phyloP scores from a whole-genome alignment of 2,797 vertebrate species.

The Sebastes variabilis region DNA sequence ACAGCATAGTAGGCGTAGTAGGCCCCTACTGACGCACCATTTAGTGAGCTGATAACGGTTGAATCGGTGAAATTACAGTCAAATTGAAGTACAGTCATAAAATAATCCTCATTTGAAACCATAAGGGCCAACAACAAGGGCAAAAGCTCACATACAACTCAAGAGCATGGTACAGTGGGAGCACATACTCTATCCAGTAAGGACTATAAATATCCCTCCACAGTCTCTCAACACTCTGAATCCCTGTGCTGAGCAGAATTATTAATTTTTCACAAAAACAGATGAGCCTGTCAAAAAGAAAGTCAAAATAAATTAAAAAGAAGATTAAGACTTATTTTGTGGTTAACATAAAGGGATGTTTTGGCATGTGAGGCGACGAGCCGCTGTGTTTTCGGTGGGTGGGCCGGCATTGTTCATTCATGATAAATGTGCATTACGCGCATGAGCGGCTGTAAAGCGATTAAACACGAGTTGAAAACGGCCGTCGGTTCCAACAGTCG shows the following conservation, averaged over 20 bases:
- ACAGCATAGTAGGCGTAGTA: background rate
- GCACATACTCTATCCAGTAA: background rate
- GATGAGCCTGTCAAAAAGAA: background rate
- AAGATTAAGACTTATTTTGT: background rate
- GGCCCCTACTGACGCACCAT: background rate
- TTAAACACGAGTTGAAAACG: conserved; percentile 59
- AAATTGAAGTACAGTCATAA: background rate
- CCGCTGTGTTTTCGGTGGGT: conserved; percentile 41
- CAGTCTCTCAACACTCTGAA: background rate
- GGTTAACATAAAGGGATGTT: conserved; percentile 57
- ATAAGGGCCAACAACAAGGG: background rate
- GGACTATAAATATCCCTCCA: background rate
- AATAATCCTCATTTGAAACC: background rate
- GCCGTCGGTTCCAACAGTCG: conserved; percentile 28
- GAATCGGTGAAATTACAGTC: background rate
- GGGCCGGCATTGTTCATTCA: conserved; percentile 67
- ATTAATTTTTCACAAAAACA: background rate
- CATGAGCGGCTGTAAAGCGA: conserved; percentile 54
- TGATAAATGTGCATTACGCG: conserved; percentile 70
- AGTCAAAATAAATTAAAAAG: background rate
- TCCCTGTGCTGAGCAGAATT: background rate
- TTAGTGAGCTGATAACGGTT: background rate
- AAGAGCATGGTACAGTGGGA: background rate
- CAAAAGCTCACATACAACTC: background rate
- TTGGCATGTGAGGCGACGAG: conserved; percentile 39